Percentiles rank a stretch among this genome's conserved stretches.
Evolutionary conservation across 2,113 vertebrate genomes (phyloP).

Genomic region (Neodontobutis hainanensis): DNA sequence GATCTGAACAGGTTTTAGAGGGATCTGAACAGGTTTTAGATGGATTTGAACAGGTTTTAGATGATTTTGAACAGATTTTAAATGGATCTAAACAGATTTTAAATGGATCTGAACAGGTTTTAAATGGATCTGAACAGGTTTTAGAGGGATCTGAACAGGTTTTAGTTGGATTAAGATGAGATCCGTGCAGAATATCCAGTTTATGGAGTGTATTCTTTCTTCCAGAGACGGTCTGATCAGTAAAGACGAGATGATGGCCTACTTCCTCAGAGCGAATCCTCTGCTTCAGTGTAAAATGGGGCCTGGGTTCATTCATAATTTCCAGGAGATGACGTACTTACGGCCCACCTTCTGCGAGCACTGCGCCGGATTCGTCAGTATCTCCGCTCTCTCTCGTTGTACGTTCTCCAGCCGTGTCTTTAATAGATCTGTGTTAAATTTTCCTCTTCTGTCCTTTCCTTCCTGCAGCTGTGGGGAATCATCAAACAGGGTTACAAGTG

Average conservation of each 20-base stretch:
- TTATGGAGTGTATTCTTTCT: not conserved
- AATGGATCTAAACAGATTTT: no score
- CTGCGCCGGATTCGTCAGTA: conserved; percentile 98
- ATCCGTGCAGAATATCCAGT: no score
- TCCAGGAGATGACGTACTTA: conserved; percentile 97
- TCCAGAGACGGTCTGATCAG: conserved; percentile 93
- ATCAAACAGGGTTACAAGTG: conserved; percentile 99
- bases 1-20: no score
- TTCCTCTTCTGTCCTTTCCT: conserved; percentile 45
- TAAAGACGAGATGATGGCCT: conserved; percentile 98
- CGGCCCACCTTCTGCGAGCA: conserved; percentile 98
- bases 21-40: no score
- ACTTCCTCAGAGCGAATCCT: conserved; percentile 95
- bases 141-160: no score
- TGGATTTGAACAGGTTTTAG: no score
- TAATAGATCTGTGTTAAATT: not conserved
- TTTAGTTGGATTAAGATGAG: no score
- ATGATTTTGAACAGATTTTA: no score
- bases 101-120: no score
- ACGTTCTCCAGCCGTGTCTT: not conserved
- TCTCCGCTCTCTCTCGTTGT: not conserved
- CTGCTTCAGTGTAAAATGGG: conserved; percentile 96
- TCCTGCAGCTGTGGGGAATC: conserved; percentile 96
- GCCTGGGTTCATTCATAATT: conserved; percentile 95
- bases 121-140: no score